These are phyloP conservation scores for Lysandra coridon DNA, from an alignment of 2,888 invertebrate genomes.

Conservation along the genomic window DNA sequence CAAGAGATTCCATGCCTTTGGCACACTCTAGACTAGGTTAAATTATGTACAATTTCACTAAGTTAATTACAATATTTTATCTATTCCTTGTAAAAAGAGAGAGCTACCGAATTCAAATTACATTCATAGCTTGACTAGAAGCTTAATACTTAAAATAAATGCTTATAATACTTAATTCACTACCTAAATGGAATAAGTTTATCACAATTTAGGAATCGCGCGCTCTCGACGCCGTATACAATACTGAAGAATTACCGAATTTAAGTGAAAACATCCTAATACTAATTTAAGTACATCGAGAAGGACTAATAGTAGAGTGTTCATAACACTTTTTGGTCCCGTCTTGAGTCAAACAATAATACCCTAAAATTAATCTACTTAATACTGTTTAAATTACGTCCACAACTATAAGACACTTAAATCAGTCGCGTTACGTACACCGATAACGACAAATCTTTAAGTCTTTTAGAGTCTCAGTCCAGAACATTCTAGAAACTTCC, in stretches of 20 bases:
- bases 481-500: slow-evolving; percentile 16
- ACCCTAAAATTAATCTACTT: slow-evolving; percentile 64
- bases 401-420: slow-evolving; percentile 55
- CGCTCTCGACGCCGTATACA: slow-evolving; percentile 53
- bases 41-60: slow-evolving; percentile 38
- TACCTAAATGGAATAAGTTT: slow-evolving; percentile 63
- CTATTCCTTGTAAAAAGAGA: slow-evolving; percentile 40
- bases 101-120: slow-evolving; percentile 40
- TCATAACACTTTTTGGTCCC: slow-evolving; percentile 76
- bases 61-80: slow-evolving; percentile 36
- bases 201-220: slow-evolving; percentile 79
- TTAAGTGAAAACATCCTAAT: slow-evolving; percentile 43
- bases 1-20: slow-evolving; percentile 75
- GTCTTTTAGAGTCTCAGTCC: slow-evolving; percentile 13
- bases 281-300: slow-evolving; percentile 35
- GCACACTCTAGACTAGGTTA: slow-evolving; percentile 65
- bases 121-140: slow-evolving; percentile 39
- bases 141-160: slow-evolving; percentile 42
- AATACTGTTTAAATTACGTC: slow-evolving; percentile 67
- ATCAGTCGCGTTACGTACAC: slow-evolving; percentile 51
- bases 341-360: slow-evolving; percentile 56
- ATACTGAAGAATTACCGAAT: slow-evolving; percentile 55
- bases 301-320: slow-evolving; percentile 40
- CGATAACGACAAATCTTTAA: background rate
- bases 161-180: slow-evolving; percentile 41